Base-by-base conservation (phyloP, 2,113 vertebrate species). In the Pedionomus torquatus region DNA sequence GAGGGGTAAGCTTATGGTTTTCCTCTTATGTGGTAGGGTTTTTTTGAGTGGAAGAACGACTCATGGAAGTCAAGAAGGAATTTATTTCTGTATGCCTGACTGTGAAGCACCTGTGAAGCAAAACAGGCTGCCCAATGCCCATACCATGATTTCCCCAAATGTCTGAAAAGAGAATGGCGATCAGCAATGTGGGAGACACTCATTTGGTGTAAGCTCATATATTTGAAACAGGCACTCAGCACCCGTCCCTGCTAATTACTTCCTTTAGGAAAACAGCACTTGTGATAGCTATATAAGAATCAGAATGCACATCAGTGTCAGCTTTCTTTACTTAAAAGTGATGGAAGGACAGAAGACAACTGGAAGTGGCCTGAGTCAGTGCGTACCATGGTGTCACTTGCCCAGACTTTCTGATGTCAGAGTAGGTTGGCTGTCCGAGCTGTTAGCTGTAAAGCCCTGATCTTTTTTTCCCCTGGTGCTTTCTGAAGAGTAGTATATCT, bases 151-250 rank as follows among this genome's bases (percentile, higher is more conserved):
- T 70, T 55, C 24, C 37, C 28, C 61, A 55, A 51, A 33, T 61
- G 23, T 43, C 54, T 66, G n/a, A 54, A 74, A 80, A 80, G n/a
- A 39, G 37, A 66, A 46, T 5, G 19, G 4, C 26, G 55, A 37
- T 43, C 48, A 61, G 60, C 16, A 23, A 21, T 51, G 19, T 8
- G 10, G 37, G 37, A 80, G 14, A 39, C n/a, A 70, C 30, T 65
- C 3, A 0, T 6, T 57, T 33, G 3, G 1, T 65, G 28, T 65
- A 81, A 51, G 41, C 17, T 51, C 20, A 37, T 18, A 2, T 44
- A 12, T 31, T 58, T 46, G 51, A 63, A 64, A 35, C 17, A 65
- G 39, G 9, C 19, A 30, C 20, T 54, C 68, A 60, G 61, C 52
- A 48, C n/a, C 13, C 61, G 11, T 20, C 23, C 25, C 39, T 86